Evolutionary conservation across 2,888 invertebrate species (phyloP), one percentile per base, ranked within the genome.

Genomic region (Stomorhina lunata): DNA sequence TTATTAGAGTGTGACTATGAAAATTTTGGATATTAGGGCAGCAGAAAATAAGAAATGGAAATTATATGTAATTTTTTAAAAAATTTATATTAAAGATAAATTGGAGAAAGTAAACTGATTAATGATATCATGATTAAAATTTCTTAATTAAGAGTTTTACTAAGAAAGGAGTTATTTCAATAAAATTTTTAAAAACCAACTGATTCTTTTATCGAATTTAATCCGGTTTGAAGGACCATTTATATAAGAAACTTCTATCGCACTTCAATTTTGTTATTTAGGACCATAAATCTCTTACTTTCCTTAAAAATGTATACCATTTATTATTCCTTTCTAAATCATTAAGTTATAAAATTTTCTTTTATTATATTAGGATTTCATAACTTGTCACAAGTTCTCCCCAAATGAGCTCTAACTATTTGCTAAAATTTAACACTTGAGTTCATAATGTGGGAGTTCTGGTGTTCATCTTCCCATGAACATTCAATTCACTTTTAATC

Each of bases 371-470:
- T 12, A 61, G 68, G 75, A 29, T 12, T 15, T 48, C 76, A 76
- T 57, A 55, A 68, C 0, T 9, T n/a, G n/a, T n/a, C 15, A 10
- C 3, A 50, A n/a, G 15, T 34, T 10, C 1, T 10, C 1, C n/a
- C n/a, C n/a, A n/a, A 15, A 34, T 2, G 10, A 15, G 15, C 22
- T 40, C 4, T 40, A 45, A 22, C 32, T n/a, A 17, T 5, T 12
- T 22, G 3, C 4, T 10, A n/a, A n/a, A n/a, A 69, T 17, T 55
- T 61, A 68, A 63, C 76, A 77, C 77, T 81, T 81, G 72, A 81
- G 53, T 77, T 72, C 61, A 77, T 77, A 40, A 59, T 77, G 79
- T 82, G 82, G 17, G 82, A 82, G 69, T 59, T 71, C 12, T 15
- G 9, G 57, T 25, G 69, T 34, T 69, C 63, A 71, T 75, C 65